phyloP scores from a whole-genome alignment of 2,113 vertebrate species.

The Gymnarchus niloticus region DNA sequence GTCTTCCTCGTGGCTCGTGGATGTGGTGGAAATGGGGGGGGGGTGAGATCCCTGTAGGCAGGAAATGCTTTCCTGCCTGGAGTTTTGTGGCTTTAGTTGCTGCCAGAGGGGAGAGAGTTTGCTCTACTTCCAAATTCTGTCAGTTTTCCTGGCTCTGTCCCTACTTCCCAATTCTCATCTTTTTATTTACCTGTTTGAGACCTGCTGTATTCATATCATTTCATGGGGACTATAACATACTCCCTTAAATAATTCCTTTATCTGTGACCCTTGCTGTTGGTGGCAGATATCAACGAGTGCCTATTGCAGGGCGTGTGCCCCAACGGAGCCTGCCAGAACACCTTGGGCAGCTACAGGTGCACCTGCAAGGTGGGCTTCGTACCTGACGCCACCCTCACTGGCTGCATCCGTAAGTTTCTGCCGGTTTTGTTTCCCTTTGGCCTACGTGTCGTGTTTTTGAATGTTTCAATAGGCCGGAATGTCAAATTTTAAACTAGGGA shows the following conservation, averaged over 20 bases:
- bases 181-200: neutral
- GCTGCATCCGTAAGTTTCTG: conserved; percentile 81
- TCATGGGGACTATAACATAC: neutral
- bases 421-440: neutral
- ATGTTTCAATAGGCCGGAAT: neutral
- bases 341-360: conserved; percentile 89
- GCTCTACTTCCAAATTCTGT: neutral
- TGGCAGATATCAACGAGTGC: conserved; percentile 89
- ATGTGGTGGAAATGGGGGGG: neutral
- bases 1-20: neutral
- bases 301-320: conserved; percentile 83
- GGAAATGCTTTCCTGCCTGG: neutral
- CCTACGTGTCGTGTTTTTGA: neutral
- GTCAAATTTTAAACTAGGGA: no score
- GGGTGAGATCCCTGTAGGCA: neutral
- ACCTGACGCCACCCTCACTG: conserved; percentile 74
- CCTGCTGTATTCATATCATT: neutral
- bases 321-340: conserved; percentile 91
- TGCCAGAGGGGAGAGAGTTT: neutral
- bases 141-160: neutral
- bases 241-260: neutral
- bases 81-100: neutral
- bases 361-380: conserved; percentile 82
- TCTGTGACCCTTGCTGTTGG: conserved; percentile 27
- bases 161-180: neutral